These are phyloP conservation scores for Drosophila parabipectinata DNA, from an alignment of 1,140 invertebrate genomes.

Conservation along the genomic window DNA sequence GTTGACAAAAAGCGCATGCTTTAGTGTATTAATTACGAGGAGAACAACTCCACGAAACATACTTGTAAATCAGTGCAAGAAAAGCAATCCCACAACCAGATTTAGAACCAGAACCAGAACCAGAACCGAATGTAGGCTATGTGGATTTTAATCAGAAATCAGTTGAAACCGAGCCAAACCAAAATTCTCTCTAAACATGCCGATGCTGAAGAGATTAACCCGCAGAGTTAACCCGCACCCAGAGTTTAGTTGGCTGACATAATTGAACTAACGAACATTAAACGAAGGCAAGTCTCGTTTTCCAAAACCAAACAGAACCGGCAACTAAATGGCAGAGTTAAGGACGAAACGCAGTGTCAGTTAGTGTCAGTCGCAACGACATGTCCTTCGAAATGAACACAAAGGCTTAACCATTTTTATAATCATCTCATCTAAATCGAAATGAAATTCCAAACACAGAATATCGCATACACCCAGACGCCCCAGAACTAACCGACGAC, in stretches of 20 bases:
- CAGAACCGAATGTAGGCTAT: neutral
- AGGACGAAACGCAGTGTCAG: constrained; percentile 35
- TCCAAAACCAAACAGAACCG: constrained; percentile 7
- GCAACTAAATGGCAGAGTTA: constrained; percentile 59
- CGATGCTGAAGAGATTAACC: constrained; percentile 76
- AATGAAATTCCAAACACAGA: constrained; percentile 72
- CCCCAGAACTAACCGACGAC: constrained; percentile 18
- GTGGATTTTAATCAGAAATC: constrained; percentile 74
- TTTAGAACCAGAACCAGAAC: constrained; percentile 5
- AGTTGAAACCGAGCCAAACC: constrained; percentile 60
- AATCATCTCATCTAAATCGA: constrained; percentile 84
- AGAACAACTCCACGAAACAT: constrained; percentile 26
- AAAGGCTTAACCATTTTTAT: constrained; percentile 84
- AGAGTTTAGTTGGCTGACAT: constrained; percentile 78
- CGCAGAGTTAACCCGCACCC: constrained; percentile 57
- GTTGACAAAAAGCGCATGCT: constrained; percentile 84
- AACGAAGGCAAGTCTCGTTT: constrained; percentile 41
- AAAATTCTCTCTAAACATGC: constrained; percentile 21
- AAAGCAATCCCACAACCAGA: constrained; percentile 29
- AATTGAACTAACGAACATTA: constrained; percentile 17
- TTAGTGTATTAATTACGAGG: constrained; percentile 44
- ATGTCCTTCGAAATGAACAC: constrained; percentile 70
- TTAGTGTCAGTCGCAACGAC: constrained; percentile 44
- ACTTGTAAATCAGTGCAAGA: constrained; percentile 63
- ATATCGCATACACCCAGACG: constrained; percentile 10